Base-by-base conservation (phyloP, 1,140 invertebrate genomes). In the Eufriesea mexicana region DNA sequence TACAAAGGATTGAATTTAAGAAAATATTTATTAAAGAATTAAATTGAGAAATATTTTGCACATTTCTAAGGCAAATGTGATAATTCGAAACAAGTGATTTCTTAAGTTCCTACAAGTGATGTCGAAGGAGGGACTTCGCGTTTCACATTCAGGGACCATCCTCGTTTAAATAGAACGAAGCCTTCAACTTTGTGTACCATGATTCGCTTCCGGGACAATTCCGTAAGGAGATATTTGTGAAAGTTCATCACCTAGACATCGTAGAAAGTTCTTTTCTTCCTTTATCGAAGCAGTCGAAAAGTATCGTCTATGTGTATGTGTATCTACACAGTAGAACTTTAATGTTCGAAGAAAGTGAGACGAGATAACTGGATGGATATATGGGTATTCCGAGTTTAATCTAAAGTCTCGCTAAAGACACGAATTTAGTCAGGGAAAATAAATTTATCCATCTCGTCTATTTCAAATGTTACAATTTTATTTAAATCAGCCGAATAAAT, bases 201-300 rank as follows among this genome's bases (percentile, higher is more conserved):
- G 49, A 84, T 86, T 85, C n/a, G n/a, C 35, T 85, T 86, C 77
- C 74, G 71, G 84, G 70, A 72, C 62, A 75, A 88, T 87, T 70
- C 70, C 42, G 59, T 85, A 68, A 78, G 42, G 71, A 87, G 81
- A 81, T 82, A 84, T 23, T 67, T 64, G 84, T 87, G 83, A 90
- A 90, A 90, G 89, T 89, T 83, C 20, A 79, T 85, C 83, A 87
- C 73, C 72, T 85, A 89, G 77, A 72, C 59, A 67, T n/a, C 62
- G 28, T 89, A 86, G 85, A 89, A 86, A 88, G 88, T 88, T 67
- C 42, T 82, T 82, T 75, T 78, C 42, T 67, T 77, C 83, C 80
- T 62, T 73, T 85, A 84, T 62, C n/a, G 14, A 64, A 59, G n/a
- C 72, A 42, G 49, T 57, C 54, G 62, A 59, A 51, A 72, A 55